These are phyloP conservation scores for Dreissena rostriformis DNA, from an alignment of 1,140 invertebrate species.

Conservation along the genomic window DNA sequence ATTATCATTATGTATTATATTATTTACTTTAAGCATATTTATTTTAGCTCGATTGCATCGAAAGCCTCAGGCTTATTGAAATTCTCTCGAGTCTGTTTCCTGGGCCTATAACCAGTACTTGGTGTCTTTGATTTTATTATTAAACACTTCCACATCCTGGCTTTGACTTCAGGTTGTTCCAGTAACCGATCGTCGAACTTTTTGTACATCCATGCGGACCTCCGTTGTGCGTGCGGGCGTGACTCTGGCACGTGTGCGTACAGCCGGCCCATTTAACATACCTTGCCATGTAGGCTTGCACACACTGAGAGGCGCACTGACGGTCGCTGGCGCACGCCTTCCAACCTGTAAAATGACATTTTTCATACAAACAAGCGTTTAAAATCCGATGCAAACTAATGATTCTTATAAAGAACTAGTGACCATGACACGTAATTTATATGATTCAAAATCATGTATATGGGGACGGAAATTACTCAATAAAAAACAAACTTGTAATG, in stretches of 20 bases:
- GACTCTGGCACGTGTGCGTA: background rate
- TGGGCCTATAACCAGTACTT: too few species aligned
- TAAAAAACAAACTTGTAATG: too few species aligned
- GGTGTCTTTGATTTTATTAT: background rate
- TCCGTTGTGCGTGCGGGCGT: conserved; percentile 1
- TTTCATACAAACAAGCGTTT: background rate
- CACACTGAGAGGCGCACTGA: background rate
- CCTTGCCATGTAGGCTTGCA: conserved; percentile 1
- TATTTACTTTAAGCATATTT: too few species aligned
- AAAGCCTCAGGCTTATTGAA: too few species aligned
- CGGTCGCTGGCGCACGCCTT: background rate
- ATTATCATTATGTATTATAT: too few species aligned
- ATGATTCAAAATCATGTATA: too few species aligned
- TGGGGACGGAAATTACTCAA: too few species aligned
- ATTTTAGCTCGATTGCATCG: too few species aligned
- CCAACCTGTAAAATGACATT: background rate
- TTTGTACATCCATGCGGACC: background rate
- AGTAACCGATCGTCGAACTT: background rate
- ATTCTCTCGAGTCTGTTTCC: too few species aligned
- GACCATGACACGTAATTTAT: too few species aligned
- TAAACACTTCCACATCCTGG: background rate
- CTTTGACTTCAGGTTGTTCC: background rate
- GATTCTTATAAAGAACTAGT: too few species aligned
- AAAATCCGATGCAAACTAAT: background rate
- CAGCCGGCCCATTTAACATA: background rate